Evolutionary conservation across 35 echinoderm and acorn worm genomes (phyloP).

Genomic region (Ophioderma brevispina): DNA sequence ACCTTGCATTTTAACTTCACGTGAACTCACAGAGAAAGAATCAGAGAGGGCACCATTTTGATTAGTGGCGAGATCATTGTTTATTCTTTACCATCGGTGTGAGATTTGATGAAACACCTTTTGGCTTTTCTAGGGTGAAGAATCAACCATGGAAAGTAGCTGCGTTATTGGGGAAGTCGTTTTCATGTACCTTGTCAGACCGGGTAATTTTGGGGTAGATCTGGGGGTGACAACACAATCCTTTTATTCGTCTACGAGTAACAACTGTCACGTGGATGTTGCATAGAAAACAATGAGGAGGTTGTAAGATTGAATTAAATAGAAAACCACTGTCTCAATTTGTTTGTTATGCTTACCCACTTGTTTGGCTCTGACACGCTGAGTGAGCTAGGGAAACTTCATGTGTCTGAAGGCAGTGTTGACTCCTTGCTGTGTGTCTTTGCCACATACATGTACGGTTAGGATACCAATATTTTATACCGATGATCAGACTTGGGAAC

Average conservation of each 20-base stretch:
- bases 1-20: background rate
- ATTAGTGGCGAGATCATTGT: no score
- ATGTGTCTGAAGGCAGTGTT: no score
- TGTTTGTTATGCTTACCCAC: no score
- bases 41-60: background rate
- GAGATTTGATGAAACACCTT: background rate
- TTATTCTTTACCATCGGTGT: background rate
- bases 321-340: no score
- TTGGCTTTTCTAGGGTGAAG: background rate
- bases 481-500: no score
- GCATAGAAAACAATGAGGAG: background rate
- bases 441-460: no score
- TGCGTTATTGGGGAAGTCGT: background rate
- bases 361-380: no score
- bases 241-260: background rate
- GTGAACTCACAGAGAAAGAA: background rate
- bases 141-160: background rate
- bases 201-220: background rate
- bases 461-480: no score
- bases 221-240: background rate
- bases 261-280: background rate
- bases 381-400: no score
- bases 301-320: background rate
- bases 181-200: background rate
- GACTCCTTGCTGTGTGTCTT: no score